Conservation (phyloP, 2,888 invertebrate genomes). For the Serrognathus titanus region DNA sequence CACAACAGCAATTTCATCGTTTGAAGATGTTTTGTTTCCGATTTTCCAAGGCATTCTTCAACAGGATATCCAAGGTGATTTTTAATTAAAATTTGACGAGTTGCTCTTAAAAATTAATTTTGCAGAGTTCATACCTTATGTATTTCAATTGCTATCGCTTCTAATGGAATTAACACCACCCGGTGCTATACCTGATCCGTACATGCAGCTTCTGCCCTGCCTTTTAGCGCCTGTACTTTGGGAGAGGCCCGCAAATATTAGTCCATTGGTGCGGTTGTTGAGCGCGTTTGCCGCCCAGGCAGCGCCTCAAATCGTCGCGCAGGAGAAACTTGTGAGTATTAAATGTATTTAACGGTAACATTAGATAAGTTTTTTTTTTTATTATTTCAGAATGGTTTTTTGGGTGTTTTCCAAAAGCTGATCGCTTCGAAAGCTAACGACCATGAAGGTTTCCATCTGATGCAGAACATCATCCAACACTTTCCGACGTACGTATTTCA, state of each 20-base stretch:
- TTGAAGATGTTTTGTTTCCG: slow-evolving; percentile 91
- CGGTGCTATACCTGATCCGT: slow-evolving; percentile 70
- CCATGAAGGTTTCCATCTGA: slow-evolving; percentile 91
- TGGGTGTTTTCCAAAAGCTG: slow-evolving; percentile 95
- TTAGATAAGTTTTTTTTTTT: neutral
- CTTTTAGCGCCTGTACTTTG: slow-evolving; percentile 87
- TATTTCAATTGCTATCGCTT: slow-evolving; percentile 94
- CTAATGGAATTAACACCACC: slow-evolving; percentile 68
- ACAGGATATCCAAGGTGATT: slow-evolving; percentile 83
- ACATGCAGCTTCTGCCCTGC: slow-evolving; percentile 86
- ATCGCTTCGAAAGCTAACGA: slow-evolving; percentile 94
- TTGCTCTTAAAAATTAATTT: slow-evolving; percentile 9
- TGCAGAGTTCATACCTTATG: slow-evolving; percentile 95
- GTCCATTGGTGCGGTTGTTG: slow-evolving; percentile 87
- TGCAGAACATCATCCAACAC: slow-evolving; percentile 80
- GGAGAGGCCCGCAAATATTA: slow-evolving; percentile 91
- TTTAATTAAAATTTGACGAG: neutral
- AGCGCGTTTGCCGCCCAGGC: slow-evolving; percentile 80
- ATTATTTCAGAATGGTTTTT: slow-evolving; percentile 63
- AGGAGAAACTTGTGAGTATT: slow-evolving; percentile 66
- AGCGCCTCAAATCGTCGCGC: slow-evolving; percentile 62
- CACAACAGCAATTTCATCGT: slow-evolving; percentile 74
- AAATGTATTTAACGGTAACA: neutral
- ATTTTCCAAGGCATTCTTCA: slow-evolving; percentile 93
- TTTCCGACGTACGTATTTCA: slow-evolving; percentile 68